Evolutionary conservation across 2,888 invertebrate species (phyloP), one percentile per base, ranked within the genome.

Genomic region (Luperina testacea): DNA sequence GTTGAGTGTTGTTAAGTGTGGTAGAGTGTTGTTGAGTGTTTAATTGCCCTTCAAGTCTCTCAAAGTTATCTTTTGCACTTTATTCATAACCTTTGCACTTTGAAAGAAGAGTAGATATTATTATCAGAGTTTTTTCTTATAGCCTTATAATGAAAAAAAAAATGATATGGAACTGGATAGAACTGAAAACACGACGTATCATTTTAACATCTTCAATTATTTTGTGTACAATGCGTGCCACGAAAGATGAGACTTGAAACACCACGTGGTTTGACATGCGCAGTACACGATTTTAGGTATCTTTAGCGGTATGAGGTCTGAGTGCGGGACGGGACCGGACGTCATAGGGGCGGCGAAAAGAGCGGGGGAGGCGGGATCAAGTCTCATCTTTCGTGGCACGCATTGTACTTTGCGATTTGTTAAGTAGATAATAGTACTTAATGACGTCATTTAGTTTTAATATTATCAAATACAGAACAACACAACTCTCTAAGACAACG

Each of bases 31-130:
- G n/a, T n/a, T n/a, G n/a, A n/a, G n/a, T 78, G 17, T 78, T 53
- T 38, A 42, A 68, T 75, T 17, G 63, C 82, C 24, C 57, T 76
- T 24, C 15, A 63, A 38, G 9, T 57, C 13, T 59, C 20, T 42
- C 13, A 64, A 76, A 76, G 38, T 48, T 63, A 61, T 72, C 38
- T 24, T 32, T 32, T 32, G 32, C 32, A 32, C 45, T 61, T 17
- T 38, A 38, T 63, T 53, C 59, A 7, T 83, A 75, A 81, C 70
- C 72, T 85, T 67, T 81, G 57, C 27, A 71, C 69, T 75, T 81
- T 70, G 7, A 59, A 75, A 68, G 27, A 53, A 42, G 11, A 57
- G 1, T 73, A 45, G 45, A 0, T 45, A 15, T 57, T 8, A 38
- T 7, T 72, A 64, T 45, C 59, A 2, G 24, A 8, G 48, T 20